A percentile compares a stretch with the other conserved stretches of the same genome.
phyloP scores from a whole-genome alignment of 1,140 invertebrate species.

The Drosophila lini region DNA sequence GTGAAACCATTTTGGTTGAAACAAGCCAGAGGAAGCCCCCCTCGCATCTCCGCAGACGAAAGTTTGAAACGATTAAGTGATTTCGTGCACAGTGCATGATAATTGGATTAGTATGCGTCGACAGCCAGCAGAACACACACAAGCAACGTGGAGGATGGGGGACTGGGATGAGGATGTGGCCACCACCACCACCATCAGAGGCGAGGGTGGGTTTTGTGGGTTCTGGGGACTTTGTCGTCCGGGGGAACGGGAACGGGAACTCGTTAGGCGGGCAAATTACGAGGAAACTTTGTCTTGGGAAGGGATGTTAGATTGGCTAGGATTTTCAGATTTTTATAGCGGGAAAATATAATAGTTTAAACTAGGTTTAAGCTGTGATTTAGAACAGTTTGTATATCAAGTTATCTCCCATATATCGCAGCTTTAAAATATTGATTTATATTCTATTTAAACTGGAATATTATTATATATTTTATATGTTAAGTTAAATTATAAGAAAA shows the following conservation, averaged over 20 bases:
- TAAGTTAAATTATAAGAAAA: too few species aligned
- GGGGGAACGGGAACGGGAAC: conserved; percentile 9
- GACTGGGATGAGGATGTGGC: conserved; percentile 27
- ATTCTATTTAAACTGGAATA: too few species aligned
- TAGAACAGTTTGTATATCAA: too few species aligned
- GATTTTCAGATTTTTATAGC: background rate
- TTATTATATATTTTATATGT: too few species aligned
- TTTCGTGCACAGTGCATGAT: conserved; percentile 78
- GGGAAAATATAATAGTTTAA: background rate
- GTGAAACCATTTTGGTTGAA: conserved; percentile 30
- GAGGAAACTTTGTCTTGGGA: conserved; percentile 3
- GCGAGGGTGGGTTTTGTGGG: conserved; percentile 51
- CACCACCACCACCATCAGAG: conserved; percentile 36
- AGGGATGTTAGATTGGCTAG: background rate
- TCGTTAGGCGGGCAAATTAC: conserved; percentile 50
- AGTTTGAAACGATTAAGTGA: conserved; percentile 76
- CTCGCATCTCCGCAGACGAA: conserved; percentile 28
- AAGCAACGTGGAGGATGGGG: conserved; percentile 21
- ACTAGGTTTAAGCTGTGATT: too few species aligned
- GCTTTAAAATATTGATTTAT: too few species aligned
- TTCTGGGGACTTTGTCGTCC: conserved; percentile 34
- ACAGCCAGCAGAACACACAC: conserved; percentile 57
- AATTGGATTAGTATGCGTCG: conserved; percentile 84
- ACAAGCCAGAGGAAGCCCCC: background rate
- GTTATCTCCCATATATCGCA: too few species aligned